A percentile compares a stretch with the other conserved stretches of the same genome.
Evolutionary conservation across 2,113 vertebrate genomes (phyloP).

Genomic region (Lasiurus borealis): DNA sequence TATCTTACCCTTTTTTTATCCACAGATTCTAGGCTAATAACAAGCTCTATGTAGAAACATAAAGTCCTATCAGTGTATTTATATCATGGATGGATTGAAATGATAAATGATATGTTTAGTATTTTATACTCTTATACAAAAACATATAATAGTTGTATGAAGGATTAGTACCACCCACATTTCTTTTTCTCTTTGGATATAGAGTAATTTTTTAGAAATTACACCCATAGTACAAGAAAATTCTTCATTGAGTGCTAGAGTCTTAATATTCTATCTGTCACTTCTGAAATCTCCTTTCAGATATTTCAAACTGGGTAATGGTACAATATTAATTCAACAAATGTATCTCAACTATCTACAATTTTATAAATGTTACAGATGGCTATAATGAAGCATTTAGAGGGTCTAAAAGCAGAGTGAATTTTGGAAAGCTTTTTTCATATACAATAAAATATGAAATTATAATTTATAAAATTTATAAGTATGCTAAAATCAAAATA

Average conservation of each 20-base stretch:
- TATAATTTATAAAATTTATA: background rate
- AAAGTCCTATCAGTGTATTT: background rate
- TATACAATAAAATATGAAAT: background rate
- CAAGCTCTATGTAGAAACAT: background rate
- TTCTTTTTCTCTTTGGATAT: background rate
- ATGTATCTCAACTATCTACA: background rate
- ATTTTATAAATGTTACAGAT: background rate
- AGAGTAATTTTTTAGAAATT: background rate
- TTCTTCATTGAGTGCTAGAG: background rate
- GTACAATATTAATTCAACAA: background rate
- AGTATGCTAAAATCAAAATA: background rate
- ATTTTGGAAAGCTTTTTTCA: background rate
- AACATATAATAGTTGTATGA: background rate
- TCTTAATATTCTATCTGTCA: background rate
- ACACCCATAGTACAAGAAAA: background rate
- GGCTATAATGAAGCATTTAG: background rate
- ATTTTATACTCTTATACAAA: background rate
- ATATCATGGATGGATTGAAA: background rate
- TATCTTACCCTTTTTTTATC: background rate
- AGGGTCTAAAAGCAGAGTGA: background rate
- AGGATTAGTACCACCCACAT: rapidly evolving
- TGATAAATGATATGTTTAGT: background rate
- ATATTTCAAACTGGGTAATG: background rate
- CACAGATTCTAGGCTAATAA: background rate
- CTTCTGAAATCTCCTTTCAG: background rate